phyloP scores from a whole-genome alignment of 2,113 vertebrate genomes.

The Semnornis frantzii region DNA sequence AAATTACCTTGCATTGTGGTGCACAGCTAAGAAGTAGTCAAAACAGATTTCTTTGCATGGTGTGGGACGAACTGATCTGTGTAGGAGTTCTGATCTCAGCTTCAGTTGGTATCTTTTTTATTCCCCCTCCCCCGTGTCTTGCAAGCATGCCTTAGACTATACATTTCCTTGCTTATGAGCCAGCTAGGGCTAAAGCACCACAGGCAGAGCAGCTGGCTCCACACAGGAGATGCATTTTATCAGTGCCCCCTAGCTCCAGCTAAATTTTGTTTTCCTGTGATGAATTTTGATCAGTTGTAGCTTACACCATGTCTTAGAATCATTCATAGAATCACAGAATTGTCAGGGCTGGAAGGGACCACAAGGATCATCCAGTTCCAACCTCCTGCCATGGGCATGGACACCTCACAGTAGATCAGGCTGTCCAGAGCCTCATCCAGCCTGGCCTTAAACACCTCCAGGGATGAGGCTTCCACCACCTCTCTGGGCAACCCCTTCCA shows the following conservation, averaged over 20 bases:
- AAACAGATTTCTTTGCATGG: not conserved
- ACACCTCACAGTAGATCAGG: too few relatives aligned
- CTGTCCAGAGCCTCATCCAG: too few relatives aligned
- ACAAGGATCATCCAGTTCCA: too few relatives aligned
- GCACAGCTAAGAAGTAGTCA: not conserved
- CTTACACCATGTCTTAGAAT: not conserved
- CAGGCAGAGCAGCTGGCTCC: not conserved
- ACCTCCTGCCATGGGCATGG: too few relatives aligned
- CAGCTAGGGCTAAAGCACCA: not conserved
- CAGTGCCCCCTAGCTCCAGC: too few relatives aligned
- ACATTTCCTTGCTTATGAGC: not conserved
- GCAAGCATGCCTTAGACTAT: not conserved
- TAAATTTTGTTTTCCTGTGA: not conserved
- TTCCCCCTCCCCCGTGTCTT: too few relatives aligned
- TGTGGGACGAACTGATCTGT: not conserved
- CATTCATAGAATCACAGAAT: too few relatives aligned
- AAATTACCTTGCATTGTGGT: not conserved
- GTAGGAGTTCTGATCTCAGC: not conserved
- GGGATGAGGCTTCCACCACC: too few relatives aligned
- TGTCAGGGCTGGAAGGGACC: too few relatives aligned
- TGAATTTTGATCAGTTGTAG: not conserved
- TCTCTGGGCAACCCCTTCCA: too few relatives aligned
- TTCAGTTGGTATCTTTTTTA: not conserved
- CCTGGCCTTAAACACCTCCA: too few relatives aligned
- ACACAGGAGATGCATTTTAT: not conserved